Evolutionary conservation across 1,140 invertebrate genomes (phyloP), one percentile per base, ranked within the genome.

Genomic region (Hylaeus volcanicus): DNA sequence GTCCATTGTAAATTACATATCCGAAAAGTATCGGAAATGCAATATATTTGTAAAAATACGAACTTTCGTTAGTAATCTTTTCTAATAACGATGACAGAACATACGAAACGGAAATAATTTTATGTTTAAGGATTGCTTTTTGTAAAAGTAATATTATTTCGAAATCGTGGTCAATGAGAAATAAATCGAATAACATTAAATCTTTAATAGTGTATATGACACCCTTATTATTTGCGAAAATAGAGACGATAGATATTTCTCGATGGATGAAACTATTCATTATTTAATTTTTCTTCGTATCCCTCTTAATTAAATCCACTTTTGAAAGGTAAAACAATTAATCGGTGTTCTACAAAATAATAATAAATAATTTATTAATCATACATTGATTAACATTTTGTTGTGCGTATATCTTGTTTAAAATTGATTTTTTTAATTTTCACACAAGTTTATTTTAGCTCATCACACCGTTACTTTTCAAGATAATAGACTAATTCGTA

Each of bases 281-380:
- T 71, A 58, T 41, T 51, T 48, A 60, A 12, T 75, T 69, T 9
- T 61, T 56, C 72, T 26, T 70, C 70, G 70, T 83, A 74, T 73
- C 70, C 76, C 53, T 82, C 53, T 79, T 56, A 73, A 73, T 41
- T 73, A 82, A 74, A 82, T 79, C 64, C 37, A 79, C 14, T 45
- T 43, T 37, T 26, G 5, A 11, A 72, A 78, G n/a, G 41, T 51
- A 66, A 48, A 61, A 3, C 6, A 51, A 53, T 63, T 64, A 78
- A 82, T 82, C 68, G 78, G 68, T 72, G 53, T 72, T 72, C 60
- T 51, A 51, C 80, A 64, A 61, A 43, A 26, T n/a, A 51, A 14
- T 6, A 48, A 70, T 48, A 60, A 66, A 66, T 45, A 37, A 55
- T 6, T 48, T 6, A 48, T 4, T 48, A 48, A 48, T 4, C 45